Base-by-base conservation (phyloP, 2,888 invertebrate species). In the Drosophila falleni region DNA sequence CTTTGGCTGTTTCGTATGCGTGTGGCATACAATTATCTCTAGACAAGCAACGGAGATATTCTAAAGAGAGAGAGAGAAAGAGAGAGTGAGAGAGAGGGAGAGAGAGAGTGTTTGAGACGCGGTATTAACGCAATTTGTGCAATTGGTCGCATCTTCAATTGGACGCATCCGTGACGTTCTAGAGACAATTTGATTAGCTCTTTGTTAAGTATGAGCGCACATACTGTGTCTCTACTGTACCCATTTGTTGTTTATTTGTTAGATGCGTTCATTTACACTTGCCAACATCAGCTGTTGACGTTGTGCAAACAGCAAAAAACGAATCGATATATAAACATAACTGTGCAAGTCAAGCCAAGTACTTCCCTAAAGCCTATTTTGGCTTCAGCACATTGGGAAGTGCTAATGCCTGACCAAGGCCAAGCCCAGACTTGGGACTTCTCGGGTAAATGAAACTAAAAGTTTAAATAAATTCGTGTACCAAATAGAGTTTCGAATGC, bases 361-460 rank as follows among this genome's bases (percentile, higher is more conserved):
- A 65, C 79, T 78, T 78, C 77, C 77, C 77, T 61, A 67, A 68
- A 68, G 67, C 78, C 75, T 55, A 55, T 79, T 78, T 58, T 23
- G 79, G 64, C 37, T 39, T 29, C 44, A 46, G 33, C 58, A 26
- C 44, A 41, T 37, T 64, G 56, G 76, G 76, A 77, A 77, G 69
- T 74, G 76, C 56, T 74, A 78, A 77, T 78, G 46, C 11, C 50
- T 44, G 39, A 16, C 63, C 77, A 64, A 44, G 66, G 49, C 50
- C 69, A 62, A 44, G 44, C 58, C 50, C 39, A 42, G n/a, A 11
- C 19, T 51, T 42, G 6, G 16, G 13, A 8, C 19, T 37, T 41
- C 16, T 29, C 37, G 11, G 39, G 47, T 31, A 47, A 53, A 26
- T 47, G 46, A 47, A 68, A 39, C 15, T 26, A 8, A 47, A 62